Conservation (phyloP, 2,797 vertebrate species). For the Etheostoma perlongum region DNA sequence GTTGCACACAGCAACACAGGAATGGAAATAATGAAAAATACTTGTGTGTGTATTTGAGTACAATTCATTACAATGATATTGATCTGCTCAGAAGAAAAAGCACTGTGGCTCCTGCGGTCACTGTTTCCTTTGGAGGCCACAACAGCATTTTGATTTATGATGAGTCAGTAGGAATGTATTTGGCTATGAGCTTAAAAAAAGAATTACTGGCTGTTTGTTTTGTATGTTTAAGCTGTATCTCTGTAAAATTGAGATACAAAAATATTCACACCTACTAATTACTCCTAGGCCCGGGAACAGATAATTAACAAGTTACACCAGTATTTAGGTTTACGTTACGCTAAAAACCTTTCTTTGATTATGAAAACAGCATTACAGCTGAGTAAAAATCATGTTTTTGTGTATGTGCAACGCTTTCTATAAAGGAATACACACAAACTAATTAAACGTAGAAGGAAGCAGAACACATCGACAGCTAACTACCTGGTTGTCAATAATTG, state of each 20-base stretch:
- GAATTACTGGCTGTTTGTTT: constrained; percentile 12
- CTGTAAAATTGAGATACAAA: neutral
- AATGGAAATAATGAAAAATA: constrained; percentile 71
- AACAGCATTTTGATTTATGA: constrained; percentile 58
- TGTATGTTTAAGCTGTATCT: constrained; percentile 18
- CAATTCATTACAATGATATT: constrained; percentile 73
- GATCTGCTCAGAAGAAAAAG: constrained; percentile 64
- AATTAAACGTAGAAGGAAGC: constrained; percentile 14
- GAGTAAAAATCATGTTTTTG: constrained; percentile 10
- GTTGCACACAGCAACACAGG: constrained; percentile 61
- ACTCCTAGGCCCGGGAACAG: neutral
- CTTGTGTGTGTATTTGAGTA: constrained; percentile 51
- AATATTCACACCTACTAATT: neutral
- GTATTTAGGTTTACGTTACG: neutral
- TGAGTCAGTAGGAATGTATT: constrained; percentile 66
- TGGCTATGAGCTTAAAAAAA: constrained; percentile 9
- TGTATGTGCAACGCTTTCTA: neutral
- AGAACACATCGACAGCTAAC: constrained; percentile 3
- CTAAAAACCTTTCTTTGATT: neutral
- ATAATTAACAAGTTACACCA: neutral
- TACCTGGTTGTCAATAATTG: constrained; percentile 11
- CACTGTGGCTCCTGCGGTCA: constrained; percentile 51
- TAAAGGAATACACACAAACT: constrained; percentile 9
- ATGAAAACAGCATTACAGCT: neutral
- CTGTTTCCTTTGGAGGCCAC: constrained; percentile 60